These are phyloP conservation scores for Sitodiplosis mosellana DNA, from an alignment of 1,140 invertebrate genomes.

Conservation along the genomic window DNA sequence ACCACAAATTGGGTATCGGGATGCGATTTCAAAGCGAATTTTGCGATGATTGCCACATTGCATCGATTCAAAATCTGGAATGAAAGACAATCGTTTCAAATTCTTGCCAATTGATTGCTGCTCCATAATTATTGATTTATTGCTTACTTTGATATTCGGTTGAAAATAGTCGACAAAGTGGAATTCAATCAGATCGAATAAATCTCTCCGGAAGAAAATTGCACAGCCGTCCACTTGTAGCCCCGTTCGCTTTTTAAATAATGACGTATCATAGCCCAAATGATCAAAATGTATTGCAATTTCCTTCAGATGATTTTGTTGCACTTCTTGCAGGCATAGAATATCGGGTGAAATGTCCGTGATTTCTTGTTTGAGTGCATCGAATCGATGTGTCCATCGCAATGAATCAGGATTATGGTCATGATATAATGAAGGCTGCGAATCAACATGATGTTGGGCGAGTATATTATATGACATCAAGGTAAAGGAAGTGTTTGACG, in stretches of 20 bases:
- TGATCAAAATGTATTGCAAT: slow-evolving; percentile 8
- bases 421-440: slow-evolving; percentile 56
- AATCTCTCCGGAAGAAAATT: slow-evolving; percentile 48
- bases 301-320: slow-evolving; percentile 44
- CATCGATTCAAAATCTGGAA: slow-evolving; percentile 52
- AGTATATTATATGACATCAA: slow-evolving; percentile 76
- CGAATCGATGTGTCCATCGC: slow-evolving; percentile 48
- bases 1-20: slow-evolving; percentile 42
- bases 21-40: slow-evolving; percentile 35
- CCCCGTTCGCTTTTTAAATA: slow-evolving; percentile 59
- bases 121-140: too few relatives aligned
- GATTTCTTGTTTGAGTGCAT: slow-evolving; percentile 53
- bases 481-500: not conserved
- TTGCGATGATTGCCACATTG: slow-evolving; percentile 70
- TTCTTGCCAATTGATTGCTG: too few relatives aligned
- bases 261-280: slow-evolving; percentile 21
- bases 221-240: slow-evolving; percentile 60
- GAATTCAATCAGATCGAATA: slow-evolving; percentile 43
- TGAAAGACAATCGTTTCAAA: too few relatives aligned
- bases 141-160: slow-evolving; percentile 14
- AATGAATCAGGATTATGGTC: slow-evolving; percentile 37
- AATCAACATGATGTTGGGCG: slow-evolving; percentile 59
- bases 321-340: slow-evolving; percentile 40
- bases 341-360: slow-evolving; percentile 51
- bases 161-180: slow-evolving; percentile 40